A percentile compares a stretch with the other conserved stretches of the same genome.
Evolutionary conservation across 2,797 vertebrate genomes (phyloP).

Genomic region (Hylomyscus alleni): DNA sequence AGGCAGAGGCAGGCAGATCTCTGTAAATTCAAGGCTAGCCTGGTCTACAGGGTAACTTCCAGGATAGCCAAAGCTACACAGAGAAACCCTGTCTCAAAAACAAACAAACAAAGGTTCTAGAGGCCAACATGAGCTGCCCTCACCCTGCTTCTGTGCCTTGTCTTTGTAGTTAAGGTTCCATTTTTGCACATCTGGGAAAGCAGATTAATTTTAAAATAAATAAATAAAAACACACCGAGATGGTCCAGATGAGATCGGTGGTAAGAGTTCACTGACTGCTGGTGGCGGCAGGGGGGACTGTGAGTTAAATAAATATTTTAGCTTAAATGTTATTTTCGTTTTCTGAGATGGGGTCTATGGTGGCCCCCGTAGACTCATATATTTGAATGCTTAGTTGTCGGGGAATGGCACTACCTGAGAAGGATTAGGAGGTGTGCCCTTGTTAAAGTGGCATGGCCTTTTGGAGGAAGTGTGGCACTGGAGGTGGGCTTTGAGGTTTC

Average conservation of each 20-base stretch:
- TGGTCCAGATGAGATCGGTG: fast-evolving
- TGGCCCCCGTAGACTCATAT: background rate
- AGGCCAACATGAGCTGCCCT: background rate
- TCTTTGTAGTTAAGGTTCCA: background rate
- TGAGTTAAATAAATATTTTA: background rate
- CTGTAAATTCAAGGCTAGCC: background rate
- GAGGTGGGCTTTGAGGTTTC: background rate
- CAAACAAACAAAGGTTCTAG: background rate
- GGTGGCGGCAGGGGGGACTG: background rate
- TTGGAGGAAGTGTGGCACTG: background rate
- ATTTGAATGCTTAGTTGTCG: background rate
- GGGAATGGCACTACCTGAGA: background rate
- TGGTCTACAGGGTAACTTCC: background rate
- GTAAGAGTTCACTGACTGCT: no score
- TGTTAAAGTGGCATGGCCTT: background rate
- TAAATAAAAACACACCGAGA: background rate
- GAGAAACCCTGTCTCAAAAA: background rate
- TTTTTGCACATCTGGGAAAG: background rate
- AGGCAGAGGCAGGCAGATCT: background rate
- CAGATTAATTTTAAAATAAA: background rate
- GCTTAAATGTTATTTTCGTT: background rate
- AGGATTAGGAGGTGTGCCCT: background rate
- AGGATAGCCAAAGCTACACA: background rate
- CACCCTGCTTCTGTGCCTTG: background rate
- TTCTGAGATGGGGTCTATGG: background rate